These are phyloP conservation scores for Neodiprion fabricii DNA, from an alignment of 1,140 invertebrate genomes.

Conservation along the genomic window DNA sequence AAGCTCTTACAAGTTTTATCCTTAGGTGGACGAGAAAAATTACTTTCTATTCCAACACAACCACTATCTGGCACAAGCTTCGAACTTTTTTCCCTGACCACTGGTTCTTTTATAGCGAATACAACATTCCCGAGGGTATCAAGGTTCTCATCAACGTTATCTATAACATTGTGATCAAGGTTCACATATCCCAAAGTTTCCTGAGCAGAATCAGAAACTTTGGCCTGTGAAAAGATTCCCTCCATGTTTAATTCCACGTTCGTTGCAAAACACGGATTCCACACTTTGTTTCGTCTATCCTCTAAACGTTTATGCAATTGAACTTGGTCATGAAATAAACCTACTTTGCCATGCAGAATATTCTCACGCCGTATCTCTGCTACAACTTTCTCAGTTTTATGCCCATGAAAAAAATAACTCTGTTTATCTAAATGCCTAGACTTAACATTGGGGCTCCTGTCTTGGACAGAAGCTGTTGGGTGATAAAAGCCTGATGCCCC, in stretches of 20 bases:
- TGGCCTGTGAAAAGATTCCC: neutral
- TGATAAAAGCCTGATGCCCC: slow-evolving; percentile 32
- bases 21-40: slow-evolving; percentile 38
- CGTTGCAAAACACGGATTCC: neutral
- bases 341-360: too few relatives aligned
- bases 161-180: neutral
- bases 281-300: neutral
- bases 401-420: slow-evolving; percentile 53
- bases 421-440: slow-evolving; percentile 45
- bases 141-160: neutral
- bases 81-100: slow-evolving; percentile 45
- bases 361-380: neutral
- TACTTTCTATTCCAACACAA: slow-evolving; percentile 23
- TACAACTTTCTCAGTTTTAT: slow-evolving; percentile 49
- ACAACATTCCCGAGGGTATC: slow-evolving; percentile 35
- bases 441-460: slow-evolving; percentile 37
- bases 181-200: neutral
- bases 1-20: slow-evolving; percentile 43
- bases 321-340: neutral
- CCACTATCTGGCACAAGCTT: slow-evolving; percentile 36
- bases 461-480: slow-evolving; percentile 25
- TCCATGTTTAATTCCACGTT: neutral
- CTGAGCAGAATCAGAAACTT: neutral
- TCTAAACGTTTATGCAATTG: neutral
- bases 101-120: slow-evolving; percentile 43